Percentiles rank a stretch among this genome's conserved stretches.
Evolutionary conservation across 2,797 vertebrate genomes (phyloP).

Genomic region (Sandelia bainsii): DNA sequence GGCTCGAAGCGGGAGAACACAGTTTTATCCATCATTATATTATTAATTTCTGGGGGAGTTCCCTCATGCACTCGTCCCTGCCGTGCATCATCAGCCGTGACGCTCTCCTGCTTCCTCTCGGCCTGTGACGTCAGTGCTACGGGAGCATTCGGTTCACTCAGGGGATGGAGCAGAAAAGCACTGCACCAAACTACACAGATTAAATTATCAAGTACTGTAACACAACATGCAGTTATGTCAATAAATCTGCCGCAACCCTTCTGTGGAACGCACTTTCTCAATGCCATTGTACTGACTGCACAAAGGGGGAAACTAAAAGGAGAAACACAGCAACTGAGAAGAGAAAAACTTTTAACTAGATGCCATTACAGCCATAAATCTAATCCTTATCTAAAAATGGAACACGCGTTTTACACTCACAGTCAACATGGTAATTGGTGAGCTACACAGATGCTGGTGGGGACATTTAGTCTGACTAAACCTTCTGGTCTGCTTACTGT

Average conservation of each 20-base stretch:
- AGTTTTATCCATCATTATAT: slow-evolving; percentile 32
- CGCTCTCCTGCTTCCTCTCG: slow-evolving; percentile 13
- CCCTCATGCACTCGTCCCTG: slow-evolving; percentile 28
- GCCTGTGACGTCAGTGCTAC: slow-evolving; percentile 36
- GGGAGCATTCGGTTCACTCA: slow-evolving; percentile 36
- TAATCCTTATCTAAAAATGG: too few relatives aligned
- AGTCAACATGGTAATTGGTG: not conserved
- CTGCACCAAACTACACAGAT: slow-evolving; percentile 18
- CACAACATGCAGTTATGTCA: not conserved
- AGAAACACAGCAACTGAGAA: not conserved
- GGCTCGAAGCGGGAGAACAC: slow-evolving; percentile 18
- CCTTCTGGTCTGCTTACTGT: not conserved
- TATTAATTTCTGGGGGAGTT: slow-evolving; percentile 60
- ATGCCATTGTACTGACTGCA: not conserved
- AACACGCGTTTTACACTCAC: not conserved
- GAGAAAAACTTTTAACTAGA: not conserved
- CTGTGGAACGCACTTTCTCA: not conserved
- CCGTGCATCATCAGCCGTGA: slow-evolving; percentile 46
- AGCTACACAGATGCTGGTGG: too few relatives aligned
- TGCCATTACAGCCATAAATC: too few relatives aligned
- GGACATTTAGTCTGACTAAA: not conserved
- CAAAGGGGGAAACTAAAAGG: not conserved
- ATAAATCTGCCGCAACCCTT: not conserved
- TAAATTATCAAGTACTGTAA: slow-evolving; percentile 27
- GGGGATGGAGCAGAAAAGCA: slow-evolving; percentile 13